phyloP scores from a whole-genome alignment of 2,888 invertebrate species.

The Luperina nickerlii region DNA sequence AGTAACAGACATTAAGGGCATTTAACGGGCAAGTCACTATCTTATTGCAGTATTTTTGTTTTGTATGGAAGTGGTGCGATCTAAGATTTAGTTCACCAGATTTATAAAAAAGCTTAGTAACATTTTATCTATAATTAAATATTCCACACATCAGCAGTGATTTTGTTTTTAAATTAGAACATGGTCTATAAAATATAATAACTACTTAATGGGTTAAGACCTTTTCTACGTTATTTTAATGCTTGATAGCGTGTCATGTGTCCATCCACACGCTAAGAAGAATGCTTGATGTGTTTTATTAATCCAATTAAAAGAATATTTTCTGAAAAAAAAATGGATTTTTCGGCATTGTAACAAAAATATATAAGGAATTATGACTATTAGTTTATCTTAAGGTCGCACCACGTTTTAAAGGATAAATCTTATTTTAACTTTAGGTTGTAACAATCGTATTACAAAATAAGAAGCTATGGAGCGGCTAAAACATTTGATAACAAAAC shows the following conservation, averaged over 20 bases:
- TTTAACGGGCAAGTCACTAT: constrained; percentile 49
- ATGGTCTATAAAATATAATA: not conserved
- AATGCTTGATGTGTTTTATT: not conserved
- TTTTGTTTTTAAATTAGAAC: not conserved
- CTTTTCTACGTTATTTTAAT: not conserved
- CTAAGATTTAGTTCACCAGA: constrained; percentile 15
- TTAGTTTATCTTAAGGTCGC: constrained; percentile 38
- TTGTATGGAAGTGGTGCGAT: constrained; percentile 38
- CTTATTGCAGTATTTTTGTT: constrained; percentile 46
- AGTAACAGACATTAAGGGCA: constrained; percentile 48
- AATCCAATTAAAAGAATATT: not conserved
- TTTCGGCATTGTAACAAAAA: not conserved
- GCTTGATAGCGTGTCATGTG: not conserved
- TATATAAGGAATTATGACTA: too few species aligned
- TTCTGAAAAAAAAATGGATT: not conserved
- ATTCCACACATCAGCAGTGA: not conserved
- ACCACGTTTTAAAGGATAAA: constrained; percentile 34
- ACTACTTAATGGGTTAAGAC: not conserved
- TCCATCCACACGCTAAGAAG: not conserved
- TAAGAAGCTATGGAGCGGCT: constrained; percentile 57
- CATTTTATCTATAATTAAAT: not conserved
- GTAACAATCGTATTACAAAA: constrained; percentile 30
- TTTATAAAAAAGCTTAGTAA: not conserved
- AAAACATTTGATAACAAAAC: constrained; percentile 50
- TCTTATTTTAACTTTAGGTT: constrained; percentile 15